A percentile compares a stretch with the other conserved stretches of the same genome.
These are phyloP conservation scores for Diprion similis DNA, from an alignment of 1,140 invertebrate species.

Conservation along the genomic window DNA sequence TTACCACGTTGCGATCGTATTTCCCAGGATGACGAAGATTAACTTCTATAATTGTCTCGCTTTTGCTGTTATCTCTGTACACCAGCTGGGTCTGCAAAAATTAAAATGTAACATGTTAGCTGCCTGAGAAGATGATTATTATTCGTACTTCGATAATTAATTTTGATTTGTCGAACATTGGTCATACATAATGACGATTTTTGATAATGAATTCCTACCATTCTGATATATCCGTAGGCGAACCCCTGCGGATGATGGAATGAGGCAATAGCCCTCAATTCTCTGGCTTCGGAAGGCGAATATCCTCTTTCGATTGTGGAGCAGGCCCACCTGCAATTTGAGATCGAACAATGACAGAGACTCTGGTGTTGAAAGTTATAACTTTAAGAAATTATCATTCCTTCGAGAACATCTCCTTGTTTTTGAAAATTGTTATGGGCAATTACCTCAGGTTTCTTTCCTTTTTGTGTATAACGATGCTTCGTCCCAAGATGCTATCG, in stretches of 20 bases:
- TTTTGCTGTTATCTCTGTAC: constrained; percentile 84
- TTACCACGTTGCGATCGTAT: constrained; percentile 80
- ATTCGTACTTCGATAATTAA: neutral
- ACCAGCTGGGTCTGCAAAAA: constrained; percentile 79
- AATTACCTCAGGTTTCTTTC: constrained; percentile 62
- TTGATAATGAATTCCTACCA: constrained; percentile 63
- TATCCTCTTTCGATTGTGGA: constrained; percentile 86
- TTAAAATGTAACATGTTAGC: neutral
- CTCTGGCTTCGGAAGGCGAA: constrained; percentile 81
- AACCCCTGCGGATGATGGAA: constrained; percentile 90
- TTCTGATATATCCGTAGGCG: constrained; percentile 85
- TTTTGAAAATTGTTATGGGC: constrained; percentile 19
- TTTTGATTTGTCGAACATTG: neutral
- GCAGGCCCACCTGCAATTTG: constrained; percentile 76
- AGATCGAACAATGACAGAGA: neutral
- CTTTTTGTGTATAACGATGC: constrained; percentile 85
- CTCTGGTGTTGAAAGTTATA: neutral
- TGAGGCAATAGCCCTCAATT: constrained; percentile 87
- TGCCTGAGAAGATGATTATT: neutral
- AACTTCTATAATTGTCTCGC: constrained; percentile 89
- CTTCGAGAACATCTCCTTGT: constrained; percentile 12
- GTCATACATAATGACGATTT: neutral
- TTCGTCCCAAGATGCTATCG: constrained; percentile 83
- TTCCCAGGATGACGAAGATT: constrained; percentile 85
- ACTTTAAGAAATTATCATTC: neutral